Evolutionary conservation across 2,113 vertebrate genomes (phyloP), one percentile per base, ranked within the genome.

Genomic region (Brachyhypopomus occidentalis): DNA sequence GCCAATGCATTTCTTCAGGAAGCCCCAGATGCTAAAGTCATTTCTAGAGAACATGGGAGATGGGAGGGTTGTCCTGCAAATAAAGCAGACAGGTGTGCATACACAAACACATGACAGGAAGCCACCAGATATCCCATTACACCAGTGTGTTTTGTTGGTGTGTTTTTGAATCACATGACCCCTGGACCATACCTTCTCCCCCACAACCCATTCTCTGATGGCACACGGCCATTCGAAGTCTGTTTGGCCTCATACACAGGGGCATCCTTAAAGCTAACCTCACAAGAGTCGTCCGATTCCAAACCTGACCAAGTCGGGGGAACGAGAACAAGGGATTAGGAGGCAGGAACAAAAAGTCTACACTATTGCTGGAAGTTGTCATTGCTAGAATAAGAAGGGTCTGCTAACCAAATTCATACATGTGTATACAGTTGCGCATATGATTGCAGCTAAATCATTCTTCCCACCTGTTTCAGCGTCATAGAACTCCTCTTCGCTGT

Each of bases 401-500:
- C 41, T 41, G 41, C 41, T 41, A 8, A 9, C 41, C 9, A 52
- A 14, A 52, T 14, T 14, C 12, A 52, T 1, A 52, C 45, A 52
- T 14, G 12, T 52, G 12, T 14, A 14, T 11, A 45, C 41, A 11
- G 9, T 8, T 14, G 12, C 12, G 12, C 12, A 55, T 36, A 78
- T 16, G 27, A 66, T 9, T 59, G 14, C 20, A 58, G 22, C 2
- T 45, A 23, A 62, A 23, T 48, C 20, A n/a, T 19, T 1, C 45
- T 25, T 64, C 88, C 93, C 88, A 97, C 97, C 97, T 88, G 97
- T 96, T 88, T 98, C 95, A 70, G 97, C 97, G 89, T 99, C 97
- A 91, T 96, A 99, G 89, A 98, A 99, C 86, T 99, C 97, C 69
- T 98, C 97, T 84, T 98, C 97, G 84, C 95, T 96, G 92, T 96